Evolutionary conservation across 2,797 vertebrate genomes (phyloP), one percentile per base, ranked within the genome.

Genomic region (Botia almorhae): DNA sequence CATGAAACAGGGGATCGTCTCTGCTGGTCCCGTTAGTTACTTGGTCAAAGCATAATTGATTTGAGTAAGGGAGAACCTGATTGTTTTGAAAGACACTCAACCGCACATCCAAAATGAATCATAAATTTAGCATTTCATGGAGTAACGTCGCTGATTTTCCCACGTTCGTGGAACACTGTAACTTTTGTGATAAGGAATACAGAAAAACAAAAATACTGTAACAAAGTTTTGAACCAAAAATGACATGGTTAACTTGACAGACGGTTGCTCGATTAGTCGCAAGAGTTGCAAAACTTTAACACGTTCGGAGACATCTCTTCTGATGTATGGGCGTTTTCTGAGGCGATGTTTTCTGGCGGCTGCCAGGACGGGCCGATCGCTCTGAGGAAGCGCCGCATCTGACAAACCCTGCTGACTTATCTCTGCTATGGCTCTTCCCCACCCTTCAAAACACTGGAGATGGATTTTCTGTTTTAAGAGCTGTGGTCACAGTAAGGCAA

Each of bases 381-480:
- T 79, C 64, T n/a, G 51, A 85, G 79, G 83, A 82, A 80, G 46
- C 50, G 26, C 51, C 11, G 67, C 36, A 53, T 81, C 68, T 76
- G 81, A 82, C 80, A 78, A 82, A 80, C 69, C 68, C 69, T 48
- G 50, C 83, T 77, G 78, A 87, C 87, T 86, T 86, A 87, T 86
- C 83, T 86, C 77, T 46, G 64, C 76, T 60, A 48, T 64, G 80
- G 78, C 71, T 85, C 81, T 74, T 74, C 81, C 77, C 71, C 69
- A 83, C 70, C 73, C 82, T 78, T 77, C 80, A 50, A 80, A 71
- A 82, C 63, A 29, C 73, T 84, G 55, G 36, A 81, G 85, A 82
- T 82, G 75, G 69, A 82, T 85, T 84, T 81, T 84, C 81, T 83
- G 81, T 77, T 82, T 85, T 82, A 77, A 81, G 84, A 80, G 83